Evolutionary conservation across 2,797 vertebrate species (phyloP).

Genomic region (Falco berigora): DNA sequence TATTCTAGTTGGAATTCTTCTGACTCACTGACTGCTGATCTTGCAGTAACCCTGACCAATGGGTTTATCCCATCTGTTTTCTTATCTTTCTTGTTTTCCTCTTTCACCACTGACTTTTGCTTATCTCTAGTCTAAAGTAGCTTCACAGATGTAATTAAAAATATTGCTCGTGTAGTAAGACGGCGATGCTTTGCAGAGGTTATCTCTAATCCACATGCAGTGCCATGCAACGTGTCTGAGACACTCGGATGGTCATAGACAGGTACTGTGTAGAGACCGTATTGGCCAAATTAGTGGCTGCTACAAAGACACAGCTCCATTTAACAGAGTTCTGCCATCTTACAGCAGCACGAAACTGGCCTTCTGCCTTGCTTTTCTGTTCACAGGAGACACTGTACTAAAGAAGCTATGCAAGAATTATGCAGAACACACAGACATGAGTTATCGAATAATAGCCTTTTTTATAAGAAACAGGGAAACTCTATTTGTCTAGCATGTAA

Average conservation of each 20-base stretch:
- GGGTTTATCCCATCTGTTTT: background rate
- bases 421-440: background rate
- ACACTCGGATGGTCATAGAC: background rate
- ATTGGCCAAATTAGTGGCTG: background rate
- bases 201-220: background rate
- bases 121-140: background rate
- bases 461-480: background rate
- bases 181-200: background rate
- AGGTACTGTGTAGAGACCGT: background rate
- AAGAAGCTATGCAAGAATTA: background rate
- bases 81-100: background rate
- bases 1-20: background rate
- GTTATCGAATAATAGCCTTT: background rate
- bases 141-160: background rate
- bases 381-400: background rate
- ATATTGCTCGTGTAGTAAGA: background rate
- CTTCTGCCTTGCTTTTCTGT: background rate
- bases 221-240: background rate
- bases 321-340: background rate
- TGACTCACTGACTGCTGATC: background rate
- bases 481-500: background rate
- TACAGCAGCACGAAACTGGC: background rate
- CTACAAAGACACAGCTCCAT: background rate
- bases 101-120: background rate
- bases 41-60: background rate